Evolutionary conservation across 2,888 invertebrate species (phyloP).

Genomic region (Glaucopsyche alexis): DNA sequence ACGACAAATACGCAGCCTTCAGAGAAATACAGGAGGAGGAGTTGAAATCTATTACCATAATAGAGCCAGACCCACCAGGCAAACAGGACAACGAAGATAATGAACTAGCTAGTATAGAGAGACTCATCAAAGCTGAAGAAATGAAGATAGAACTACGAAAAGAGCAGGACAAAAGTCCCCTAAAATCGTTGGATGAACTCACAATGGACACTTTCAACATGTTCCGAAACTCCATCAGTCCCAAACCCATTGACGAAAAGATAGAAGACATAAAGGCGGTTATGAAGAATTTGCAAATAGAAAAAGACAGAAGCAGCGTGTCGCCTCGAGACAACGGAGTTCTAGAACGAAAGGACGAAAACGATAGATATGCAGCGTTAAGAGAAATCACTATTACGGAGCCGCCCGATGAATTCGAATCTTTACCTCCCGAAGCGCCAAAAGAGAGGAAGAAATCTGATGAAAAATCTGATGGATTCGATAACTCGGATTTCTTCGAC

Average conservation of each 20-base stretch:
- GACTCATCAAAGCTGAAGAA: constrained; percentile 56
- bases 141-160: constrained; percentile 52
- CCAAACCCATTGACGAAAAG: constrained; percentile 71
- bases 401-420: constrained; percentile 77
- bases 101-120: constrained; percentile 59
- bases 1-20: constrained; percentile 93
- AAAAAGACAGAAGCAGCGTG: constrained; percentile 61
- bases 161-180: constrained; percentile 60
- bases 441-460: constrained; percentile 75
- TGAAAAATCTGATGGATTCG: constrained; percentile 75
- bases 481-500: constrained; percentile 76
- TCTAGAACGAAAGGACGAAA: constrained; percentile 67
- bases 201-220: constrained; percentile 68
- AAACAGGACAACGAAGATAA: constrained; percentile 64
- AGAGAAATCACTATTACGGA: constrained; percentile 87
- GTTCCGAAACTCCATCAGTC: constrained; percentile 70
- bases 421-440: constrained; percentile 68
- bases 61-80: constrained; percentile 54
- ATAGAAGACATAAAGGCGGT: constrained; percentile 73
- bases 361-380: constrained; percentile 89
- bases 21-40: constrained; percentile 91
- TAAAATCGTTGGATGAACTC: constrained; percentile 66
- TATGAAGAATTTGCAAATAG: constrained; percentile 69
- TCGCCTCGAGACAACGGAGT: constrained; percentile 72
- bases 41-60: constrained; percentile 71